Conservation (phyloP, 2,797 vertebrate species). For the Neosalanx taihuensis region DNA sequence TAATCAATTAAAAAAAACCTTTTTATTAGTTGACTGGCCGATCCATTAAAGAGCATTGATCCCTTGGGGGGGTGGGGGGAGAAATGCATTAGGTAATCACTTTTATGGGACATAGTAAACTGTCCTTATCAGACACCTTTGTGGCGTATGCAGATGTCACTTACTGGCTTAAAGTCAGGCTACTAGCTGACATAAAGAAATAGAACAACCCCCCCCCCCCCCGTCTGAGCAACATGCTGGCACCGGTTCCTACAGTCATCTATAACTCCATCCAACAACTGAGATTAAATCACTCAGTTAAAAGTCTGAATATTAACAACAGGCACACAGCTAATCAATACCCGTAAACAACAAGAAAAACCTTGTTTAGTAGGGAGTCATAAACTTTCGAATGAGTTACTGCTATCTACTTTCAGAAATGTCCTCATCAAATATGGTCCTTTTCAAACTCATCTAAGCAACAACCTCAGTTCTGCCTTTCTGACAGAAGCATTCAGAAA, state of each 20-base stretch:
- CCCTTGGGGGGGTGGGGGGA: constrained; percentile 12
- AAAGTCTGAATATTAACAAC: constrained; percentile 26
- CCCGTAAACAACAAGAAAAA: constrained; percentile 28
- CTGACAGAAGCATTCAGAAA: neutral
- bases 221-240: constrained; percentile 19
- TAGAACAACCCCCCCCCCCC: neutral
- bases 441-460: neutral
- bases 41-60: constrained; percentile 61
- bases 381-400: constrained; percentile 7
- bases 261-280: constrained; percentile 42
- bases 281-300: constrained; percentile 33
- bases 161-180: constrained; percentile 43
- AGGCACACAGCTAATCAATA: constrained; percentile 37
- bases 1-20: constrained; percentile 58
- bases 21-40: constrained; percentile 49
- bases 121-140: constrained; percentile 34
- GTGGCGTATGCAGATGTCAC: constrained; percentile 39
- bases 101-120: constrained; percentile 49
- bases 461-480: too few relatives aligned
- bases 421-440: constrained; percentile 11
- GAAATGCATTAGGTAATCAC: constrained; percentile 54
- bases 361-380: constrained; percentile 14
- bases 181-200: constrained; percentile 36
- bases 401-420: constrained; percentile 1
- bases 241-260: constrained; percentile 23